Conservation (phyloP, 2,888 invertebrate genomes). For the Perizoma flavofasciatum region DNA sequence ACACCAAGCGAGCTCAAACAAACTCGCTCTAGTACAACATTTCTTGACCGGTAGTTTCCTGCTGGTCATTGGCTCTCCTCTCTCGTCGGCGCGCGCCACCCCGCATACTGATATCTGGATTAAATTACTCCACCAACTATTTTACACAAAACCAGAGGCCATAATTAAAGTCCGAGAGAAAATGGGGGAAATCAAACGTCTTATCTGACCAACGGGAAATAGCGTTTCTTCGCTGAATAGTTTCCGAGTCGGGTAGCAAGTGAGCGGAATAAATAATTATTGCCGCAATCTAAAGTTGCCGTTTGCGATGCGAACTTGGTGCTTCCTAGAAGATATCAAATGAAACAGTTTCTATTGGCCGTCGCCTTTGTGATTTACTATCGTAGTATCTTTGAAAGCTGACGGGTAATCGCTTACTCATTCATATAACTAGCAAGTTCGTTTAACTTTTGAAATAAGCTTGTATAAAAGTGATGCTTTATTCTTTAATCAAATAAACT, state of each 20-base stretch:
- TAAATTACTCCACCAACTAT: conserved; percentile 82
- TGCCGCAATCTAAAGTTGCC: conserved; percentile 76
- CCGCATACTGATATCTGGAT: conserved; percentile 79
- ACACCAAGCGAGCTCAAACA: conserved; percentile 45
- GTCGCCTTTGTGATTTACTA: conserved; percentile 47
- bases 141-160: conserved; percentile 82
- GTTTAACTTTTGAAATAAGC: conserved; percentile 6
- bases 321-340: conserved; percentile 64
- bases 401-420: conserved; percentile 31
- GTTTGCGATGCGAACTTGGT: conserved; percentile 57
- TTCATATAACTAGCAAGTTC: conserved; percentile 28
- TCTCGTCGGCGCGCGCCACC: conserved; percentile 65
- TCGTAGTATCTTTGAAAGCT: conserved; percentile 39
- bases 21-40: conserved; percentile 50
- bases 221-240: conserved; percentile 81
- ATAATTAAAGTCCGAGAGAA: conserved; percentile 81
- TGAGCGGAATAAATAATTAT: conserved; percentile 84
- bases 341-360: conserved; percentile 71
- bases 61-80: conserved; percentile 58
- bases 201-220: conserved; percentile 82
- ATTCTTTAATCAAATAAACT: no score
- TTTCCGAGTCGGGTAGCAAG: conserved; percentile 72
- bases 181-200: conserved; percentile 82
- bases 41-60: conserved; percentile 48
- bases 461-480: not conserved